Percentiles rank a stretch among this genome's conserved stretches.
Evolutionary conservation across 2,113 vertebrate species (phyloP).

Genomic region (Sinocyclocheilus anophthalmus): DNA sequence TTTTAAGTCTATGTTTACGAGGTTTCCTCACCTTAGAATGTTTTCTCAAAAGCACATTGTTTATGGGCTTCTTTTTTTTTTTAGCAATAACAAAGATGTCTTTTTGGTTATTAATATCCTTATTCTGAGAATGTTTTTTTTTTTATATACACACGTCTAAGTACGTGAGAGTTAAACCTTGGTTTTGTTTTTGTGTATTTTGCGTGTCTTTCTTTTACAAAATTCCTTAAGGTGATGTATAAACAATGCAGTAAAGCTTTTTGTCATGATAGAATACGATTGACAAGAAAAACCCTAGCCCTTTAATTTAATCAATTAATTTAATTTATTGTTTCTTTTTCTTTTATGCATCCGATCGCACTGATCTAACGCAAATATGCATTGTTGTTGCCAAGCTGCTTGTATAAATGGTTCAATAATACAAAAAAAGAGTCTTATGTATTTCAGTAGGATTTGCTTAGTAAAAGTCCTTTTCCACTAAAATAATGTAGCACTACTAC

Average conservation of each 20-base stretch:
- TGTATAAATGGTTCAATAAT: background rate
- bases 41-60: background rate
- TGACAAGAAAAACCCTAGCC: no score
- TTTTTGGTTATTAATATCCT: background rate
- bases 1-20: background rate
- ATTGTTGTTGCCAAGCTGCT: no score
- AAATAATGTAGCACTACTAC: background rate
- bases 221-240: no score
- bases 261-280: no score
- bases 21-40: background rate
- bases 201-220: no score
- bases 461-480: background rate
- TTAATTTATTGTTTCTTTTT: background rate
- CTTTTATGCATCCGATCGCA: background rate
- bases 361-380: background rate
- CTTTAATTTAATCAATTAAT: no score
- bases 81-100: background rate
- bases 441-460: background rate
- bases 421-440: background rate
- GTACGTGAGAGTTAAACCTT: background rate
- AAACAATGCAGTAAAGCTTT: no score
- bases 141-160: background rate
- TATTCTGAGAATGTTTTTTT: background rate
- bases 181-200: no score
- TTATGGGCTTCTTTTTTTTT: background rate